Base-by-base conservation (phyloP, 2,113 vertebrate genomes). In the Hippocampus comes region DNA sequence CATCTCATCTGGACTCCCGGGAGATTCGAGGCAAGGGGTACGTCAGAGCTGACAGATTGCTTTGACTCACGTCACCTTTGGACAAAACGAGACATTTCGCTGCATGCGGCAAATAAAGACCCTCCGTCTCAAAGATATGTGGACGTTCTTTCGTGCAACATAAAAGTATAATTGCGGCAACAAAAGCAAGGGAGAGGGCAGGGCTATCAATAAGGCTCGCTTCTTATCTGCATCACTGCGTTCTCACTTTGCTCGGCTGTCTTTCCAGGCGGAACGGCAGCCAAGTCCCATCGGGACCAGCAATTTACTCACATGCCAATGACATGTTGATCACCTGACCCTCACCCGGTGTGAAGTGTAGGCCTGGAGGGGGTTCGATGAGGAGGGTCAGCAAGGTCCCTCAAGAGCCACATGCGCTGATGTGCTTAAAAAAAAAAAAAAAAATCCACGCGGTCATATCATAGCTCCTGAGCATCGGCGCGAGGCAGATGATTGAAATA, bases 301-400 rank as follows among this genome's bases (percentile, higher is more conserved):
- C 67, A 83, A 86, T 87, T 89, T 80, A 88, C 85, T 87, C 75
- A 66, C 74, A 74, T 87, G 85, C 82, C 82, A 85, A 85, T 86
- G 88, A 69, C 75, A 70, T 71, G 59, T 65, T 73, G 80, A 79
- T 84, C 75, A 79, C 78, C 85, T 9, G 49, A 63, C 70, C 49
- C 56, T 55, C 70, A 81, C 73, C 85, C 88, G 84, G 83, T 82
- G 78, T 27, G 18, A 75, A 72, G 30, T 38, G 59, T 21, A 2
- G 55, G 27, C 14, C 48, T 17, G 14, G n/a, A 18, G 71, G 30
- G 42, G 18, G 30, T 38, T 9, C 9, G 27, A 38, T 21, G 59
- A 34, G 27, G 34, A n/a, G 53, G 68, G 71, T 2, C 8, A 75
- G 3, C 65, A 63, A 9, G 65, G 71, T 88, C 81, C 75, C 72